Evolutionary conservation across 2,888 invertebrate genomes (phyloP).

Genomic region (Homarus gammarus): DNA sequence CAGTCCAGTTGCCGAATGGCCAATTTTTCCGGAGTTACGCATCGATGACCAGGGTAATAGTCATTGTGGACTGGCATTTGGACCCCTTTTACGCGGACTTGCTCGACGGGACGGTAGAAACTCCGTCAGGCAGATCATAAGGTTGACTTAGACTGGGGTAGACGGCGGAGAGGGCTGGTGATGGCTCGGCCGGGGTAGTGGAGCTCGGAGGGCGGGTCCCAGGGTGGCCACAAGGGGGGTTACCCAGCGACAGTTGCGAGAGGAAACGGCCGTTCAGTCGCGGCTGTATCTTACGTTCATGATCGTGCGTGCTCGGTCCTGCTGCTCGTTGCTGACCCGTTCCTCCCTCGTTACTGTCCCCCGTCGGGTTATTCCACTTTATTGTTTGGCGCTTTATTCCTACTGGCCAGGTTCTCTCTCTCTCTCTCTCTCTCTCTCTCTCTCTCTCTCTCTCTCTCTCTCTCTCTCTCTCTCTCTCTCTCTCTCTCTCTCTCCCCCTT

Average conservation of each 20-base stretch:
- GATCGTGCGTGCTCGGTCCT: background rate
- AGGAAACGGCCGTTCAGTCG: background rate
- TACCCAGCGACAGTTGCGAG: background rate
- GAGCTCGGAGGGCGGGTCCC: background rate
- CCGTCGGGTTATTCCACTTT: background rate
- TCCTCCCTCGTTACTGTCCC: background rate
- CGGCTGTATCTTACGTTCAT: background rate
- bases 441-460: no score
- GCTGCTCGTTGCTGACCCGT: background rate
- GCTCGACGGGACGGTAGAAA: background rate
- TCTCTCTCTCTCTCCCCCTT: no score
- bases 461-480: no score
- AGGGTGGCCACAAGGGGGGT: background rate
- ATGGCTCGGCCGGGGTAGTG: background rate
- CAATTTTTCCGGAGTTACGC: constrained; percentile 42
- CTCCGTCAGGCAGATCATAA: background rate
- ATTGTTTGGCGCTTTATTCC: no score
- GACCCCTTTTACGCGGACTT: constrained; percentile 20
- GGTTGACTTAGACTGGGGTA: background rate
- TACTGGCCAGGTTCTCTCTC: no score
- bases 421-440: no score
- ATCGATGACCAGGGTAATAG: constrained; percentile 50
- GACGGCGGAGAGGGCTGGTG: background rate
- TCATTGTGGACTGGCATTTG: constrained; percentile 31
- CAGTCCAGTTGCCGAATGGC: constrained; percentile 19